Evolutionary conservation across 2,113 vertebrate species (phyloP).

Genomic region (Paraplagusia blochii): DNA sequence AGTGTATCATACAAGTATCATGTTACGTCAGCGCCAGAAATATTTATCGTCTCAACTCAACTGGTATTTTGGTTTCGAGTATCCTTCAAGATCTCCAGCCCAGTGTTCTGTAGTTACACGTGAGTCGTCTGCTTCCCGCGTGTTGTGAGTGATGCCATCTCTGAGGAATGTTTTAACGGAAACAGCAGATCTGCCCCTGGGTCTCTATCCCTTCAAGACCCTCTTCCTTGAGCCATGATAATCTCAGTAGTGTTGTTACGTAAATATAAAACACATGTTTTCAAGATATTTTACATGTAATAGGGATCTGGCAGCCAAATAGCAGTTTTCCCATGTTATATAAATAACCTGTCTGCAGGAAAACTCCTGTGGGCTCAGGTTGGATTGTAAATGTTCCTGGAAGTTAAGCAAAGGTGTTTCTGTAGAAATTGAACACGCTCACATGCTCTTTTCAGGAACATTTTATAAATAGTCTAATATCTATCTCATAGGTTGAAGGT

Average conservation of each 20-base stretch:
- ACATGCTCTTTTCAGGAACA: constrained; percentile 25
- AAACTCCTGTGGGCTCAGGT: constrained; percentile 11
- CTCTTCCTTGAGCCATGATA: neutral
- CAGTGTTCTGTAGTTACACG: constrained; percentile 14
- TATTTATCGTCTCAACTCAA: constrained; percentile 12
- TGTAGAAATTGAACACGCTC: neutral
- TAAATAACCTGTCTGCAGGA: constrained; percentile 16
- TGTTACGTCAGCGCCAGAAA: constrained; percentile 18
- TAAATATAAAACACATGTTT: neutral
- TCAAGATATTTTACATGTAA: neutral
- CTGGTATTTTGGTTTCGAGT: constrained; percentile 18
- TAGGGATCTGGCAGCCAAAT: too few relatives aligned
- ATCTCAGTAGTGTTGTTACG: neutral
- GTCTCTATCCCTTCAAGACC: constrained; percentile 17
- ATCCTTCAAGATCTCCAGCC: constrained; percentile 19
- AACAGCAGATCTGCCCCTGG: constrained; percentile 20
- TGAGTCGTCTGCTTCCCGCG: constrained; percentile 25
- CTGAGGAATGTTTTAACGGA: constrained; percentile 45
- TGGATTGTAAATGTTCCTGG: constrained; percentile 14
- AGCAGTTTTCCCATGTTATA: neutral
- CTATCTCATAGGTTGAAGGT: too few relatives aligned
- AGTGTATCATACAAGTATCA: neutral
- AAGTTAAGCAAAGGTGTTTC: neutral
- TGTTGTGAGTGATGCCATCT: constrained; percentile 35
- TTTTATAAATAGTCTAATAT: neutral